Evolutionary conservation across 2,888 invertebrate genomes (phyloP).

Genomic region (Aphodius granarius): DNA sequence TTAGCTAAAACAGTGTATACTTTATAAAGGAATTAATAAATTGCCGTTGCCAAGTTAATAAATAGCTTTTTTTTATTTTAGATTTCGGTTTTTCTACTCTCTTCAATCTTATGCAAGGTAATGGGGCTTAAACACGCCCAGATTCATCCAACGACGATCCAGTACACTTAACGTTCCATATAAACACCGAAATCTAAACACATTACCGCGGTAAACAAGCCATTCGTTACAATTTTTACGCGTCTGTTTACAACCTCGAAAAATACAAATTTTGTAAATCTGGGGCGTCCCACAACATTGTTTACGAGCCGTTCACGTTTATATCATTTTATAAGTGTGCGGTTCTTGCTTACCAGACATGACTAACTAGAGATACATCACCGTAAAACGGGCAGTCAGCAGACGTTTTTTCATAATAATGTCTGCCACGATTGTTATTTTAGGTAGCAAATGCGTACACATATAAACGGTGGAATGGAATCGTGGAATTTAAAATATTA

Average conservation of each 20-base stretch:
- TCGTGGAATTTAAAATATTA: not conserved
- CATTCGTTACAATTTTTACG: slow-evolving; percentile 11
- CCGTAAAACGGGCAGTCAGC: not conserved
- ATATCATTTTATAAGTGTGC: slow-evolving; percentile 2
- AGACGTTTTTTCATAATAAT: not conserved
- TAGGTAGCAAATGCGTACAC: not conserved
- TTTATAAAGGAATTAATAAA: too few species aligned
- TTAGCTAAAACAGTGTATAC: too few species aligned
- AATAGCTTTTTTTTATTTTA: too few species aligned
- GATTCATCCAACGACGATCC: slow-evolving; percentile 10
- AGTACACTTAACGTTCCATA: slow-evolving; percentile 17
- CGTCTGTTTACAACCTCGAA: not conserved
- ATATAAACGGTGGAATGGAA: not conserved
- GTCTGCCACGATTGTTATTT: not conserved
- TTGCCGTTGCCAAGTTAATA: too few species aligned
- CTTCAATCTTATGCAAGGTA: not conserved
- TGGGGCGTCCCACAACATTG: not conserved
- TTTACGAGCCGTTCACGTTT: not conserved
- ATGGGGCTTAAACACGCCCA: not conserved
- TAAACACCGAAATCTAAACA: slow-evolving; percentile 12
- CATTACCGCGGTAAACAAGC: slow-evolving; percentile 8
- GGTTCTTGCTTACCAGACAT: not conserved
- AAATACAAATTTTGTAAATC: not conserved
- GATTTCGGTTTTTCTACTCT: too few species aligned
- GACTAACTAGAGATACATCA: not conserved